These are phyloP conservation scores for Encarsia formosa DNA, from an alignment of 2,888 invertebrate genomes.

Conservation along the genomic window DNA sequence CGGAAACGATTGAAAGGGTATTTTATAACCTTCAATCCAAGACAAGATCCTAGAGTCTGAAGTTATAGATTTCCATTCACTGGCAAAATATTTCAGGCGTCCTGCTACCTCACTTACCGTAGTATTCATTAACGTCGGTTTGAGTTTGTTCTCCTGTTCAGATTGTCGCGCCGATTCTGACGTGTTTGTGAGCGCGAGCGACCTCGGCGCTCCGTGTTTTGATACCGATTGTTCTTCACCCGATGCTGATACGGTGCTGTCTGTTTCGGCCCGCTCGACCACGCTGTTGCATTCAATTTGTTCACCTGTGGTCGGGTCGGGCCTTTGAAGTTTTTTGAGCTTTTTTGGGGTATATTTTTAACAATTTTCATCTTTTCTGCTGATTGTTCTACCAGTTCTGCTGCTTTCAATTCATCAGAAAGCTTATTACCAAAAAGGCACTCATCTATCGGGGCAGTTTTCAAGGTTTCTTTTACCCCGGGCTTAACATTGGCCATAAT, in stretches of 20 bases:
- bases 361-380: neutral
- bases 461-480: conserved; percentile 9
- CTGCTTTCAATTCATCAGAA: neutral
- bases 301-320: neutral
- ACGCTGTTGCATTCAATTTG: neutral
- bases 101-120: conserved; percentile 27
- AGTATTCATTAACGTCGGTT: neutral
- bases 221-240: neutral
- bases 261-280: neutral
- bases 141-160: neutral
- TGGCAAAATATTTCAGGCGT: conserved; percentile 7
- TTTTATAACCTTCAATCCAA: conserved; percentile 17
- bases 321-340: neutral
- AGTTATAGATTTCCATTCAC: conserved; percentile 11
- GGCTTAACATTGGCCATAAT: conserved; percentile 17
- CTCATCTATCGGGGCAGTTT: neutral
- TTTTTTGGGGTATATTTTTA: neutral
- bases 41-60: conserved; percentile 18
- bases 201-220: neutral
- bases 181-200: neutral
- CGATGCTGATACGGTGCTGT: neutral
- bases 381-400: neutral
- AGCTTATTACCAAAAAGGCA: conserved; percentile 3
- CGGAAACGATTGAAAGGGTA: neutral
- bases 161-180: neutral